A percentile compares a stretch with the other conserved stretches of the same genome.
These are phyloP conservation scores for Sarcoramphus papa DNA, from an alignment of 2,797 vertebrate genomes.

Conservation along the genomic window DNA sequence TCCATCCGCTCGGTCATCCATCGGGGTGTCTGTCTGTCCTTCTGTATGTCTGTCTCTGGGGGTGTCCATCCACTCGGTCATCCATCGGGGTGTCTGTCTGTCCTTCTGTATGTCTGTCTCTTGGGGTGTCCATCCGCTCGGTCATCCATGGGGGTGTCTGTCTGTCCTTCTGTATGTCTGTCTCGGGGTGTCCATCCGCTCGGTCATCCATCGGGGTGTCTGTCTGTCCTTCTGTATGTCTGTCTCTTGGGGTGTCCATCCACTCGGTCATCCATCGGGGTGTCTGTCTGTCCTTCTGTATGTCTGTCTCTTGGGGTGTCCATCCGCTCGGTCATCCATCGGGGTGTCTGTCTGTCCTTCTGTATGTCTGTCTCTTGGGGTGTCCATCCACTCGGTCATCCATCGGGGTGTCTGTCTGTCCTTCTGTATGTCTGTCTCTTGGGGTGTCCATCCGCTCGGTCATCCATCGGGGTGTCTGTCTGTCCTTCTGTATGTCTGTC, in stretches of 20 bases:
- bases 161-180: background rate
- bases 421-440: background rate
- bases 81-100: background rate
- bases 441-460: no score
- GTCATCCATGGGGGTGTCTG: background rate
- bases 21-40: background rate
- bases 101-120: background rate
- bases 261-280: no score
- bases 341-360: background rate
- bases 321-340: no score
- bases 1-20: no score
- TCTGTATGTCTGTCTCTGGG: background rate
- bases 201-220: no score
- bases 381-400: no score
- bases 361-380: background rate
- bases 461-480: no score
- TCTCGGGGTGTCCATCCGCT: background rate
- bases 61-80: no score
- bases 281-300: background rate
- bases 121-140: no score
- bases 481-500: background rate
- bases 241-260: background rate
- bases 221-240: background rate
- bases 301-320: background rate
- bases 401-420: background rate